Base-by-base conservation (phyloP, 2,797 vertebrate genomes). In the Chloroceryle inda region DNA sequence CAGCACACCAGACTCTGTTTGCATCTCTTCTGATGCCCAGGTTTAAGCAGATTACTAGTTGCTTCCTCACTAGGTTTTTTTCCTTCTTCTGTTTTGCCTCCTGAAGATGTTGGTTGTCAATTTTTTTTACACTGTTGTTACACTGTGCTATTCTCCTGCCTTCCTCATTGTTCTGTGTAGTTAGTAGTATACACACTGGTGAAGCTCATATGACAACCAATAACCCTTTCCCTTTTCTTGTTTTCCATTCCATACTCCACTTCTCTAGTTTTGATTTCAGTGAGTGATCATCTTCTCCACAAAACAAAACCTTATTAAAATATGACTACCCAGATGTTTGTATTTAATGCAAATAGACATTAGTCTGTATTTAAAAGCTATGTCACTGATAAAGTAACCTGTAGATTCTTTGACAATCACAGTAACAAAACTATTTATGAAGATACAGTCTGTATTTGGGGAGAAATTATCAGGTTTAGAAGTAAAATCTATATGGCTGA, bases 381-480 rank as follows among this genome's bases (percentile, higher is more conserved):
- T 35, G 16, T 67, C 50, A 47, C 73, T 78, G 44, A 44, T 71
- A 83, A 94, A 93, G 56, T 89, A 77, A 81, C 44, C 40, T 85
- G 35, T 64, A 87, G 50, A 63, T 88, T 88, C 64, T 85, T 71
- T 81, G 35, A 33, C 77, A 94, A 17, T 87, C 40, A 35, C 0
- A 5, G 8, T 77, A 95, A 78, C 88, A 93, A 72, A 71, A 67
- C 10, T 85, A 92, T 79, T 95, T 94, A 67, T 83, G 66, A 92
- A 87, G 66, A 74, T 69, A 66, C 1, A 6, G 26, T 64, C 55
- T 84, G 33, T 69, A 67, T 92, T 85, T 90, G 90, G 42, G 56
- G 44, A 77, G 31, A 94, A 92, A 78, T 85, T 91, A 83, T 95
- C 71, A 93, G 44, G 12, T 94, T 93, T 91, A 88, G 93, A 84